Evolutionary conservation across 2,113 vertebrate genomes (phyloP), one percentile per base, ranked within the genome.

Genomic region (Malaclemys terrapin): DNA sequence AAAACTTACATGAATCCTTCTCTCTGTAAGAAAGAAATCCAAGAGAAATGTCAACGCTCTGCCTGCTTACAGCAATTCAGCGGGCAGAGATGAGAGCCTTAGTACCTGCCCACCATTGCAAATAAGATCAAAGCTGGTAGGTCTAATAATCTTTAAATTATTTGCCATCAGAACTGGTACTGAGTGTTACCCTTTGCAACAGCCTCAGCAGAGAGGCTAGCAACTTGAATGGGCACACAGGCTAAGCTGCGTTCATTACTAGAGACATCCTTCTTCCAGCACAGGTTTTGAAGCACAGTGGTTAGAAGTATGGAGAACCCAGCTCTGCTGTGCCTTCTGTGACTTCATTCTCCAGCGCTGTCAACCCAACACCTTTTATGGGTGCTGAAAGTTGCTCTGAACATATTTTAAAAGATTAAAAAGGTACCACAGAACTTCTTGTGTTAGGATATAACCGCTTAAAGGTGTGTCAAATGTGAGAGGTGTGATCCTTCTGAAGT

Each of bases 1-100:
- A 92, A 94, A 95, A 97, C 93, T 65, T 85, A 76, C 91, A 75
- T 91, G 91, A 90, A 94, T 94, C 84, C 88, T 81, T 25, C 89
- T 89, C 85, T 95, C 85, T 89, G 65, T 93, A 82, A 3, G 35
- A 87, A 35, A 85, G 76, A 53, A 57, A 62, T 85, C 53, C 6
- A 56, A 84, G 89, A 80, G 78, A 93, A 95, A 89, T 93, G 95
- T 95, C 93, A 96, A 38, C 75, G 45, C 89, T 95, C 80, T 78
- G 56, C 56, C 25, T 4, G 10, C 87, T 89, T 75, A 62, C 84
- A 85, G 92, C 54, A 92, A 78, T 54, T 31, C 92, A 87, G 57
- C 72, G 82, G 81, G 42, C 52, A 52, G 56, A 87, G 38, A 45
- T 12, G 85, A 56, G 78, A 89, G 91, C 82, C 16, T 31, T 91